phyloP scores from a whole-genome alignment of 1,140 invertebrate species.

The Leptoteleia sp. region DNA sequence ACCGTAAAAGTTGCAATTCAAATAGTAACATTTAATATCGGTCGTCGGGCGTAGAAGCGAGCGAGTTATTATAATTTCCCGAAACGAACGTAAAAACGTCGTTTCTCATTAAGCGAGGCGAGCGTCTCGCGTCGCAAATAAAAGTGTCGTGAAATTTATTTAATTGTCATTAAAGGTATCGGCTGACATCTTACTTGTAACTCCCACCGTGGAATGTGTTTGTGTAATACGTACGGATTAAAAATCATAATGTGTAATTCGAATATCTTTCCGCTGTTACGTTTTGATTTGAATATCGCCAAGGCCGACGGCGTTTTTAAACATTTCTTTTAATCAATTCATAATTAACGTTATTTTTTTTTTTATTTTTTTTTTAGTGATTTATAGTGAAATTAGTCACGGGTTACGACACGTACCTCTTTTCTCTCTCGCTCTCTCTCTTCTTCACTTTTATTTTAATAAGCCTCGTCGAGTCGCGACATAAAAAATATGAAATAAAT shows the following conservation, averaged over 20 bases:
- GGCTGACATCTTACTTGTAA: slow-evolving; percentile 11
- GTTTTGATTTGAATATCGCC: slow-evolving; percentile 8
- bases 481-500: too few species aligned
- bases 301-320: slow-evolving; percentile 10
- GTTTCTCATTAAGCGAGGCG: slow-evolving; percentile 8
- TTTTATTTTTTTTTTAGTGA: too few species aligned
- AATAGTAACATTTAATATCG: too few species aligned
- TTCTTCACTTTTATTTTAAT: too few species aligned
- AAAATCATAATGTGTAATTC: slow-evolving; percentile 16
- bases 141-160: slow-evolving; percentile 5
- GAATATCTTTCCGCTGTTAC: slow-evolving; percentile 9
- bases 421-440: too few species aligned
- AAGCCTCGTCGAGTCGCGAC: too few species aligned
- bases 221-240: background rate
- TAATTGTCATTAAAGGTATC: slow-evolving; percentile 3
- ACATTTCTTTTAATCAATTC: background rate
- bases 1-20: too few species aligned
- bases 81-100: too few species aligned
- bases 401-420: background rate
- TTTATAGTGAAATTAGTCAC: background rate
- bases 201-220: background rate
- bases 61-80: too few species aligned
- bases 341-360: too few species aligned
- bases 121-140: slow-evolving; percentile 2
- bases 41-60: too few species aligned